phyloP scores from a whole-genome alignment of 2,888 invertebrate genomes.

The Notodonta dromedarius region DNA sequence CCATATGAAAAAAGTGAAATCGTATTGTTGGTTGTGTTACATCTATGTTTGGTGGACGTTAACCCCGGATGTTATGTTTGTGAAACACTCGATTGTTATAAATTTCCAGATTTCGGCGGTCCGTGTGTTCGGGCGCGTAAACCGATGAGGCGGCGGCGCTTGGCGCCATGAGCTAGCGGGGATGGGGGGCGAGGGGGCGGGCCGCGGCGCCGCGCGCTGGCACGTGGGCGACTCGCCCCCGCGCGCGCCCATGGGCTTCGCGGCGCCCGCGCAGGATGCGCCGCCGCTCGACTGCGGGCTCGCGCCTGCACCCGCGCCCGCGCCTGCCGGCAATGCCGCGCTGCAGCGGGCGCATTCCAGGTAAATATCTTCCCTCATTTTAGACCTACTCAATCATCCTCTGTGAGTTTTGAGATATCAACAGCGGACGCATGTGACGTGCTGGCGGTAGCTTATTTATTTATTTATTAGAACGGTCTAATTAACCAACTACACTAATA shows the following conservation, averaged over 20 bases:
- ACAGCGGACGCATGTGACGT: too few species aligned
- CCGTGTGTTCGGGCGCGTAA: constrained; percentile 52
- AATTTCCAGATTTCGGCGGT: constrained; percentile 27
- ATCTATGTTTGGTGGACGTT: not conserved
- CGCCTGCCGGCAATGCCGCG: constrained; percentile 68
- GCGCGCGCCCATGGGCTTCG: constrained; percentile 83
- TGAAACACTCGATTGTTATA: constrained; percentile 1
- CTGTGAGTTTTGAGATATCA: too few species aligned
- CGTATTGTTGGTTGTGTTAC: not conserved
- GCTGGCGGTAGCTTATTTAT: too few species aligned
- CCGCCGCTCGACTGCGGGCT: constrained; percentile 82
- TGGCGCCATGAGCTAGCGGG: constrained; percentile 80
- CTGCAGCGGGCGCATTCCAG: constrained; percentile 90
- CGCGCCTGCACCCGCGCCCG: constrained; percentile 76
- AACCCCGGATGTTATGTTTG: not conserved
- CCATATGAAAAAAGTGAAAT: not conserved
- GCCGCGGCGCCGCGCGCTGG: constrained; percentile 86
- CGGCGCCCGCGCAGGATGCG: constrained; percentile 84
- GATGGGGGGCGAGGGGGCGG: constrained; percentile 86
- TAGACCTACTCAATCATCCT: too few species aligned
- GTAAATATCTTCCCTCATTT: constrained; percentile 37
- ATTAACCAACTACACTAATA: too few species aligned
- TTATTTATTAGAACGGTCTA: too few species aligned
- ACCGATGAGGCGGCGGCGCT: constrained; percentile 64
- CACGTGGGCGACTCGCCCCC: constrained; percentile 85